Evolutionary conservation across 2,888 invertebrate species (phyloP).

Genomic region (Lasioglossum lativentre): DNA sequence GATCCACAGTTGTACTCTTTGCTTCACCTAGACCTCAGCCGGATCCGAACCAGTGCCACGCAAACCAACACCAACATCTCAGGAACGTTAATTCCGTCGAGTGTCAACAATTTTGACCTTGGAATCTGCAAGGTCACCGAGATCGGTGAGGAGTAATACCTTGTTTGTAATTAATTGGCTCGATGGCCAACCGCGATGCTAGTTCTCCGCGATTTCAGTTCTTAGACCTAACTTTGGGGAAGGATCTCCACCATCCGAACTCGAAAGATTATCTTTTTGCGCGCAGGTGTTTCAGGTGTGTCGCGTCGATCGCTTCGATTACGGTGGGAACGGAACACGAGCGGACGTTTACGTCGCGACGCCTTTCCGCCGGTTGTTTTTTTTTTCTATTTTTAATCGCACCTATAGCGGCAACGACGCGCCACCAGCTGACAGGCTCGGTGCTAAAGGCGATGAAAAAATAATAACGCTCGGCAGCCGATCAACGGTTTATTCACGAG

Average conservation of each 20-base stretch:
- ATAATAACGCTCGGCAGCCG: constrained; percentile 31
- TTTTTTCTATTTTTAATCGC: constrained; percentile 35
- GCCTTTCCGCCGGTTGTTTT: not conserved
- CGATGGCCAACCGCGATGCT: not conserved
- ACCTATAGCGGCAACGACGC: constrained; percentile 46
- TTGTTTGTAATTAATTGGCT: not conserved
- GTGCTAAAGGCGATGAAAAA: constrained; percentile 55
- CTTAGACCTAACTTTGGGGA: not conserved
- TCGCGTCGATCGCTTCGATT: not conserved
- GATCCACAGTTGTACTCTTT: not conserved
- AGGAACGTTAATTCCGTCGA: no score
- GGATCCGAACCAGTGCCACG: no score
- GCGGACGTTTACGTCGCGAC: constrained; percentile 7
- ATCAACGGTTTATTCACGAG: constrained; percentile 34
- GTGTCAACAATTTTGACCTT: not conserved
- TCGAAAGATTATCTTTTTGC: not conserved
- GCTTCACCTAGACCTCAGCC: no score
- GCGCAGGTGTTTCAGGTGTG: not conserved
- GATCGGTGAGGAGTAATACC: no score
- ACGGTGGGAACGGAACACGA: not conserved
- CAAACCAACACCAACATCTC: no score
- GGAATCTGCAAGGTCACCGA: no score
- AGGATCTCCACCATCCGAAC: not conserved
- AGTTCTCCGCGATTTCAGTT: not conserved
- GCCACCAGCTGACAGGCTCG: constrained; percentile 17